These are phyloP conservation scores for Temnothorax rugatulus DNA, from an alignment of 2,888 invertebrate genomes.

Conservation along the genomic window DNA sequence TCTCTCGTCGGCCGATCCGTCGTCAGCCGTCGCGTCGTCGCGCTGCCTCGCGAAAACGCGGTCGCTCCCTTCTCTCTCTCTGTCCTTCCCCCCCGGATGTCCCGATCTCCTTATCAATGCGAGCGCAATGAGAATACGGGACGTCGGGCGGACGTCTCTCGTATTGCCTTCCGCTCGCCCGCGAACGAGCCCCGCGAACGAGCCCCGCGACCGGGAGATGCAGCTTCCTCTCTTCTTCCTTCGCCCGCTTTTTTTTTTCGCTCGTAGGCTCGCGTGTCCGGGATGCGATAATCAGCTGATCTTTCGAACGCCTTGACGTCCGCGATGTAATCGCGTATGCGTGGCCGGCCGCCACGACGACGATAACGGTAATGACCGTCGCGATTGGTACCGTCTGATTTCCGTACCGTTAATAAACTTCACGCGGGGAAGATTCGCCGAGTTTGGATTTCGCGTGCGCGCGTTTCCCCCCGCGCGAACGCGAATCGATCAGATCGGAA, in stretches of 20 bases:
- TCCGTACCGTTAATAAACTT: slow-evolving; percentile 2
- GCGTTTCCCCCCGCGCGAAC: background rate
- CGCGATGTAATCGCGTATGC: slow-evolving; percentile 5
- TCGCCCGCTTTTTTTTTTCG: no score
- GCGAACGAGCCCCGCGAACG: no score
- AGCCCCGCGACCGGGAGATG: no score
- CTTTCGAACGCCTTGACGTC: background rate
- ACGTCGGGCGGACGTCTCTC: slow-evolving; percentile 28
- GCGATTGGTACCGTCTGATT: background rate
- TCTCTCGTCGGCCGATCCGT: slow-evolving; percentile 31
- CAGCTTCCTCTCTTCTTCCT: background rate
- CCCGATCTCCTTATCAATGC: slow-evolving; percentile 42
- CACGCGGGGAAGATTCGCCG: background rate
- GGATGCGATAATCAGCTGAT: slow-evolving; percentile 49
- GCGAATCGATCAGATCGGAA: background rate
- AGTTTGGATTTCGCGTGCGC: background rate
- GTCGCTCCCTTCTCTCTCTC: background rate
- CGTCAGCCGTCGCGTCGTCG: slow-evolving; percentile 8
- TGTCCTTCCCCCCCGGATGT: slow-evolving; percentile 24
- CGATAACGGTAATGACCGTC: slow-evolving; percentile 23
- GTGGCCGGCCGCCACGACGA: slow-evolving; percentile 7
- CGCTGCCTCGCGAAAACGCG: slow-evolving; percentile 11
- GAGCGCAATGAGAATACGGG: slow-evolving; percentile 16
- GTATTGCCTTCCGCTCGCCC: background rate
- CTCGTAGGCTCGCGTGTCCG: background rate